Evolutionary conservation across 2,113 vertebrate species (phyloP), one percentile per base, ranked within the genome.

Genomic region (Catharus fuscescens): DNA sequence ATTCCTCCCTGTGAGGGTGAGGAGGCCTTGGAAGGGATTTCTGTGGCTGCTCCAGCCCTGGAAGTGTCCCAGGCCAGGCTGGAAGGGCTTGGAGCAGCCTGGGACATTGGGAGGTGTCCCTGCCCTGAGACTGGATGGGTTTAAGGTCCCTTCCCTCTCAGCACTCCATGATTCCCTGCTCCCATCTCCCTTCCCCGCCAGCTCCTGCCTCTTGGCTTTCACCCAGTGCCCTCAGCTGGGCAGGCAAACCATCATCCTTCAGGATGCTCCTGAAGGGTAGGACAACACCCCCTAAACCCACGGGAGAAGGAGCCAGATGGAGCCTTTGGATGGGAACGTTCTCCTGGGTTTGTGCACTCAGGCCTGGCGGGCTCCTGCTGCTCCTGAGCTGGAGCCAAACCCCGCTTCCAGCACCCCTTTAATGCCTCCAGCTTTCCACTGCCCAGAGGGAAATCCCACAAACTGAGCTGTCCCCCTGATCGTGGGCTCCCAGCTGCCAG

Each of bases 51-150:
- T 23, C 42, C 52, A 29, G 13, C 52, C 60, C 42, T 42, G 70
- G 42, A 0, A 29, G 12, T 24, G 70, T 0, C 52, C 60, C 6
- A 20, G 52, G 25, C 50, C 19, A 5, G 29, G 19, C 0, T 66
- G 34, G 60, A 48, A 0, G 14, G 24, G n/a, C 34, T 24, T 12
- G n/a, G 34, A 57, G 42, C 52, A 66, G 3, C 70, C 42, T 76
- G 71, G 82, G 31, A 7, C 0, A 7, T 25, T 5, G 61, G 71
- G 3, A 85, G 24, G 8, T 20, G 61, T 24, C 52, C 44, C 44
- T 66, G 70, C 42, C 42, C 42, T 24, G 70, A n/a, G 18, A 13
- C 50, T 74, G 70, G 50, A 8, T 5, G 24, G 24, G 15, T 65
- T 48, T 8, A 8, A 31, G 24, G 29, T 16, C 29, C 38, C 12